Conservation (phyloP, 2,113 vertebrate genomes). For the Apteryx owenii region DNA sequence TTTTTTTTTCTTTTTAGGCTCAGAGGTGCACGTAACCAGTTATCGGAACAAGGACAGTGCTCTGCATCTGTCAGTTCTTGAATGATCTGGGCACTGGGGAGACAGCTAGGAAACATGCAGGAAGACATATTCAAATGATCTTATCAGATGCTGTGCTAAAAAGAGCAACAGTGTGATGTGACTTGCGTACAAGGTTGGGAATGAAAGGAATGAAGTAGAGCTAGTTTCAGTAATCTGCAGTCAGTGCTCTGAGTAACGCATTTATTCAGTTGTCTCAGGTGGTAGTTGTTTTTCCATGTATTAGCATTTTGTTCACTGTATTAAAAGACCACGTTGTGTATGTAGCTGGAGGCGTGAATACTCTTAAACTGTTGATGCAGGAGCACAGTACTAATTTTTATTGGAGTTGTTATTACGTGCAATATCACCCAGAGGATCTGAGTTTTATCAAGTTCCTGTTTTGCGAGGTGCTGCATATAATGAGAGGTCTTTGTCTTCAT, state of each 20-base stretch:
- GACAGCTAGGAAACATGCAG: not conserved
- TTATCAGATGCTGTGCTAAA: not conserved
- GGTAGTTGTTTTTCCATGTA: not conserved
- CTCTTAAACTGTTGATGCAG: not conserved
- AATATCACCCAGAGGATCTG: not conserved
- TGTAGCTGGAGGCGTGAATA: not conserved
- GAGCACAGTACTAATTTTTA: not conserved
- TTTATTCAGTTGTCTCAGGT: not conserved
- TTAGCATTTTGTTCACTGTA: not conserved
- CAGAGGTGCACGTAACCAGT: not conserved
- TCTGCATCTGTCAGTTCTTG: not conserved
- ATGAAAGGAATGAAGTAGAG: slow-evolving; percentile 18
- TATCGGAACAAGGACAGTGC: not conserved
- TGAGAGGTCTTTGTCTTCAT: not conserved
- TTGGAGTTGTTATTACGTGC: not conserved
- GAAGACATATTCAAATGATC: not conserved
- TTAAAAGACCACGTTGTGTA: not conserved
- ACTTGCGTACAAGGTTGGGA: not conserved
- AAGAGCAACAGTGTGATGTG: not conserved
- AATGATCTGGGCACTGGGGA: not conserved
- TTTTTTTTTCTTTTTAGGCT: not conserved
- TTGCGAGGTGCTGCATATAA: not conserved
- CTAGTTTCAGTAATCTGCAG: not conserved
- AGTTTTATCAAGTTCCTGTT: not conserved
- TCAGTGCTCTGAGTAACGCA: not conserved